Conservation (phyloP, 37 sponge, comb jelly and placozoan genomes). For the Petrosia ficiformis region DNA sequence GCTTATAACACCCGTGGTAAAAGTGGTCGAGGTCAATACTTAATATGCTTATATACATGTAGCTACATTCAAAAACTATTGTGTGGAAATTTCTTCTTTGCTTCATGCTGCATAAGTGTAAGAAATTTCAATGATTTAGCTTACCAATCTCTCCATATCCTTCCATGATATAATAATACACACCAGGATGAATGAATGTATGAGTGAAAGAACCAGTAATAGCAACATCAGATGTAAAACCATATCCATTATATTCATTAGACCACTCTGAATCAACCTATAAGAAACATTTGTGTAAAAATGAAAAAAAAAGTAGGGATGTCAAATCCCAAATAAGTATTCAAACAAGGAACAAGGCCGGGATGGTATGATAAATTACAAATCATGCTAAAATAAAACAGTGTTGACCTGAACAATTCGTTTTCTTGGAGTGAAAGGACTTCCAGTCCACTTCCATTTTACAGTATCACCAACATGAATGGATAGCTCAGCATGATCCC, state of each 20-base stretch:
- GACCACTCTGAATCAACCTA: constrained; percentile 1
- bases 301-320: too few species aligned
- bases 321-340: too few species aligned
- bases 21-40: too few species aligned
- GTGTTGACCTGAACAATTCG: constrained; percentile 62
- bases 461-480: constrained; percentile 69
- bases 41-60: too few species aligned
- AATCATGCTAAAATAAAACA: not conserved
- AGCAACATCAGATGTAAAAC: constrained; percentile 37
- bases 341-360: not conserved
- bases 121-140: too few species aligned
- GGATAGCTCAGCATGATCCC: constrained; percentile 48
- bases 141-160: constrained; percentile 66
- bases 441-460: constrained; percentile 71
- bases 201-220: constrained; percentile 55
- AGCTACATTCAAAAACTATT: not conserved
- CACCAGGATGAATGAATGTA: constrained; percentile 60
- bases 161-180: constrained; percentile 72
- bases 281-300: not conserved
- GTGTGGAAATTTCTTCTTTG: not conserved
- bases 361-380: not conserved
- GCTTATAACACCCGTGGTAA: too few species aligned
- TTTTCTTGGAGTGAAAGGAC: constrained; percentile 39
- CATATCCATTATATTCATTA: constrained; percentile 44
- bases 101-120: too few species aligned